Conservation (phyloP, 2,888 invertebrate genomes). For the Calameuta filiformis region DNA sequence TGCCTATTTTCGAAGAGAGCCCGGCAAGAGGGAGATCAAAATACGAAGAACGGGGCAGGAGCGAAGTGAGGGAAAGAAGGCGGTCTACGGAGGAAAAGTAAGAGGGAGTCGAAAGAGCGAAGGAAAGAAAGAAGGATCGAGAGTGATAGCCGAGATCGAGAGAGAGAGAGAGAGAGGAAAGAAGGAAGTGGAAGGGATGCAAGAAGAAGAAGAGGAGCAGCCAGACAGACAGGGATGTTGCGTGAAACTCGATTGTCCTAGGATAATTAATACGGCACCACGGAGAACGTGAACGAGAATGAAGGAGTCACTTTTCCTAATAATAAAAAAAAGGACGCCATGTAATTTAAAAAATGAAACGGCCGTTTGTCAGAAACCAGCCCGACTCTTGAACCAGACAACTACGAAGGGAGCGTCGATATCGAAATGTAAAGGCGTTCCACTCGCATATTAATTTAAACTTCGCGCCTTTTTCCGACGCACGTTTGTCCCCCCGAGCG, state of each 20-base stretch:
- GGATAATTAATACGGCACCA: neutral
- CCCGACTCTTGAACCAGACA: too few species aligned
- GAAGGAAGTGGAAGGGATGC: slow-evolving; percentile 10
- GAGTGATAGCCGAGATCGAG: neutral
- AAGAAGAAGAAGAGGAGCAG: slow-evolving; percentile 10
- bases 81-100: slow-evolving; percentile 16
- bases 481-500: neutral
- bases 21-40: slow-evolving; percentile 12
- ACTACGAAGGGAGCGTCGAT: neutral
- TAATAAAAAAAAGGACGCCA: neutral
- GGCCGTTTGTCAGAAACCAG: neutral
- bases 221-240: neutral
- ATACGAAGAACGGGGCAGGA: slow-evolving; percentile 5
- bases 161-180: slow-evolving; percentile 12
- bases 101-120: slow-evolving; percentile 17
- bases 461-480: neutral
- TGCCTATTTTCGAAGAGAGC: slow-evolving; percentile 37
- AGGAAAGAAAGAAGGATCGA: slow-evolving; percentile 9
- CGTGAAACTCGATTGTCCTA: neutral
- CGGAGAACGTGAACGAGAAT: neutral
- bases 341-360: neutral
- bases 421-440: neutral
- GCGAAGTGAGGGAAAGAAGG: slow-evolving; percentile 3
- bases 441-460: neutral
- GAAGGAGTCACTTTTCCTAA: neutral